These are phyloP conservation scores for Cremastobaeus sp. DNA, from an alignment of 2,888 invertebrate genomes.

Conservation along the genomic window DNA sequence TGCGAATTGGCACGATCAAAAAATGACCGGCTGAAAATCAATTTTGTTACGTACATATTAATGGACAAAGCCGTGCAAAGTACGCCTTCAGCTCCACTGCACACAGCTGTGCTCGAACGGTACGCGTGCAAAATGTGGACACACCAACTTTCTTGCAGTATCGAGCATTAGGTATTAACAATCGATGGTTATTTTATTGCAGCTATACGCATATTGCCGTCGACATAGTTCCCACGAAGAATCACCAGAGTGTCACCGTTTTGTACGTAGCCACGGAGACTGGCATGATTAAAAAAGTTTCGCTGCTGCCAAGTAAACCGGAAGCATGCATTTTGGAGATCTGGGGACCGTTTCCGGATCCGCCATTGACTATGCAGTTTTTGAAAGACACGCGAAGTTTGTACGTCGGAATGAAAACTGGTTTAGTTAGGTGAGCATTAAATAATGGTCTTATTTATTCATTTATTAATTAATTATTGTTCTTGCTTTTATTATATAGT, in stretches of 20 bases:
- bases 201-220: constrained; percentile 87
- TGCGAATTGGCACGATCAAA: constrained; percentile 64
- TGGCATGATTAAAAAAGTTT: constrained; percentile 89
- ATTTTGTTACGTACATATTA: constrained; percentile 87
- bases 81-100: constrained; percentile 84
- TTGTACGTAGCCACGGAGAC: constrained; percentile 89
- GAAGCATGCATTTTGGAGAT: constrained; percentile 91
- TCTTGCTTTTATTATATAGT: no score
- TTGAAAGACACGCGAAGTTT: constrained; percentile 86
- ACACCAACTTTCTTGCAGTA: no score
- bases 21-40: constrained; percentile 54
- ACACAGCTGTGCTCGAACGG: constrained; percentile 84
- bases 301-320: constrained; percentile 84
- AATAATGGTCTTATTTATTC: no score
- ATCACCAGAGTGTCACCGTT: constrained; percentile 85
- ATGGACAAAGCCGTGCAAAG: constrained; percentile 93
- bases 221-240: constrained; percentile 87
- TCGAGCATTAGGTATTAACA: no score
- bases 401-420: constrained; percentile 73
- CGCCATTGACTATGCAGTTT: constrained; percentile 84
- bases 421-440: constrained; percentile 70
- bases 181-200: not conserved
- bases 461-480: no score
- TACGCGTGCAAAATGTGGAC: constrained; percentile 26
- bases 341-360: constrained; percentile 84